Conservation (phyloP, 2,888 invertebrate genomes). For the Rhorus exstirpatorius region DNA sequence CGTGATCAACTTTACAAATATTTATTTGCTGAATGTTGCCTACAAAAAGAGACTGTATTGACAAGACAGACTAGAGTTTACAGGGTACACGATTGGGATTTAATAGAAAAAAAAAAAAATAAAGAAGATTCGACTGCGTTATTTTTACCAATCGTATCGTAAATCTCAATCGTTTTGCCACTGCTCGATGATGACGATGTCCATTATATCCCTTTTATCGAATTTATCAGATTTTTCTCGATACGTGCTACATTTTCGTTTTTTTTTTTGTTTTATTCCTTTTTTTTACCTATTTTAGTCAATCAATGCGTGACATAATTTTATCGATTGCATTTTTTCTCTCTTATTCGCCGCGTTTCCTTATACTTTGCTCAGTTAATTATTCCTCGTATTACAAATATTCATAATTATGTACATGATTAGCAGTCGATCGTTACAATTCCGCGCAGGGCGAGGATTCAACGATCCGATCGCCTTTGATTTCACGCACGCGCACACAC, state of each 20-base stretch:
- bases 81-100: conserved; percentile 73
- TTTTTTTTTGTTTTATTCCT: conserved; percentile 24
- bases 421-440: conserved; percentile 62
- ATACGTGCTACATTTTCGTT: conserved; percentile 14
- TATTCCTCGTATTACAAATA: conserved; percentile 70
- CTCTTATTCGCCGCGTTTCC: conserved; percentile 37
- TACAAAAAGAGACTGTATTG: conserved; percentile 71
- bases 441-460: conserved; percentile 36
- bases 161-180: conserved; percentile 70
- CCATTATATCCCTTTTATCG: conserved; percentile 58
- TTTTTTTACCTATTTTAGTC: conserved; percentile 24
- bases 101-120: conserved; percentile 52
- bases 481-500: not conserved
- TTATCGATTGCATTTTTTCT: conserved; percentile 60
- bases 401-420: conserved; percentile 68
- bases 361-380: conserved; percentile 54
- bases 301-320: conserved; percentile 41
- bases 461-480: conserved; percentile 39
- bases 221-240: conserved; percentile 61
- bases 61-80: conserved; percentile 75
- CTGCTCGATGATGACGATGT: conserved; percentile 57
- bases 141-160: conserved; percentile 48
- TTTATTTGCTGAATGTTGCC: conserved; percentile 66
- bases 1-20: conserved; percentile 59
- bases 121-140: conserved; percentile 4